Base-by-base conservation (phyloP, 2,888 invertebrate genomes). In the Eremobia ochroleuca region DNA sequence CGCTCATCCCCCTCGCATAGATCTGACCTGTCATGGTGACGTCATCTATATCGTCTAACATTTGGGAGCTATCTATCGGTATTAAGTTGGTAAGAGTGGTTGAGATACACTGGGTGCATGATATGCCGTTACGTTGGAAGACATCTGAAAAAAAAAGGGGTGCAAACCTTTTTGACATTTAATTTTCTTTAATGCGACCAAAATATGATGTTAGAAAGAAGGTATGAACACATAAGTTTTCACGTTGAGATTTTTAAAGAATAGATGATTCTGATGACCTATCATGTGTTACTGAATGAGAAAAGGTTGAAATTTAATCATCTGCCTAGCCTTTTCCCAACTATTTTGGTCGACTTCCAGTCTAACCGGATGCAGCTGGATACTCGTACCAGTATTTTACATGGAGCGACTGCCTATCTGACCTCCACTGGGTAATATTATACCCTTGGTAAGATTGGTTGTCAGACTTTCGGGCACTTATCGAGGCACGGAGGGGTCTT, bases 41-140 rank as follows among this genome's bases (percentile, higher is more conserved):
- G 91, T 77, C 87, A 87, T 91, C 85, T 91, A 89, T 91, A 93
- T 78, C 85, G 87, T 88, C 85, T 91, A 94, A 92, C 95, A 95
- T 95, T 96, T 94, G 95, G 94, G 94, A 92, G 92, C 94, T 93
- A 95, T 95, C 95, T 91, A 93, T 93, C 92, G 95, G 95, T 90
- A 96, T 96, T 95, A 96, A 92, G 93, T 90, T 89, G 85, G 82
- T 90, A 90, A 87, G 73, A 78, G 83, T 52, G 90, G 25, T 86
- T 43, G 85, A 18, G 85, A 43, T 80, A 89, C 88, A 94, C 83
- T 81, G 84, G 58, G 91, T 46, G 61, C 34, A 64, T 31, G 2
- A 11, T 55, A 11, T 3, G 21, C 4, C 18, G 11, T 25, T 21
- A 15, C 4, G 3, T 52, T 52, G 0, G 0, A 31, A 46, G 40